phyloP scores from a whole-genome alignment of 2,888 invertebrate species.

The Lepidocyrtinus sp. region DNA sequence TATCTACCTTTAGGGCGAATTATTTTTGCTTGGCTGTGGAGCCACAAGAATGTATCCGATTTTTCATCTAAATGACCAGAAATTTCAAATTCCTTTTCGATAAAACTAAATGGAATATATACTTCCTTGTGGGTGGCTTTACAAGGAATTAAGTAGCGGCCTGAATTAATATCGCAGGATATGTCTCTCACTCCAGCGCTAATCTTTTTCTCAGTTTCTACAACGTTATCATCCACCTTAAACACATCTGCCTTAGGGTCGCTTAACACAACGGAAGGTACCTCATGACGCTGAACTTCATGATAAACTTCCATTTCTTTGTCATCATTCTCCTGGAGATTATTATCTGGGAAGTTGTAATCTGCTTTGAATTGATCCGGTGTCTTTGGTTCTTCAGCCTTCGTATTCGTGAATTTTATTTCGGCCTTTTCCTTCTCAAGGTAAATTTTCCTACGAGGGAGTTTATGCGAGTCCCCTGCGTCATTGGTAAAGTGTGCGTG shows the following conservation, averaged over 20 bases:
- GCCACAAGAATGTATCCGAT: constrained; percentile 91
- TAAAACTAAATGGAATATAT: constrained; percentile 92
- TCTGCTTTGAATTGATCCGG: constrained; percentile 46
- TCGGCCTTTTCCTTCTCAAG: neutral
- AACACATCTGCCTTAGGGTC: too few species aligned
- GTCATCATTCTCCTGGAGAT: constrained; percentile 39
- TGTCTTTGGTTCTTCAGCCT: neutral
- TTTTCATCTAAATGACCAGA: constrained; percentile 86
- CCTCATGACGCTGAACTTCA: too few species aligned
- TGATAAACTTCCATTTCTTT: constrained; percentile 53
- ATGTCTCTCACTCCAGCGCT: constrained; percentile 84
- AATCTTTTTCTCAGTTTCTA: constrained; percentile 87
- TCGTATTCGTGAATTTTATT: constrained; percentile 8
- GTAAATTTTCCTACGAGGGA: neutral
- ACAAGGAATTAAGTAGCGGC: constrained; percentile 80
- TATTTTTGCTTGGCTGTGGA: constrained; percentile 91
- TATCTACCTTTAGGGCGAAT: constrained; percentile 92
- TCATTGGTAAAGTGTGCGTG: constrained; percentile 35
- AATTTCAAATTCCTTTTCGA: constrained; percentile 95
- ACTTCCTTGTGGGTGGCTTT: constrained; percentile 77
- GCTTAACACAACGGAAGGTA: too few species aligned
- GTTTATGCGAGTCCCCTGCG: constrained; percentile 19
- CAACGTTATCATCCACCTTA: too few species aligned
- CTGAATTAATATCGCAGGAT: constrained; percentile 92
- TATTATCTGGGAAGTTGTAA: constrained; percentile 33